A percentile compares a stretch with the other conserved stretches of the same genome.
Conservation (phyloP, 2,797 vertebrate genomes). For the Microctenopoma lineatum region DNA sequence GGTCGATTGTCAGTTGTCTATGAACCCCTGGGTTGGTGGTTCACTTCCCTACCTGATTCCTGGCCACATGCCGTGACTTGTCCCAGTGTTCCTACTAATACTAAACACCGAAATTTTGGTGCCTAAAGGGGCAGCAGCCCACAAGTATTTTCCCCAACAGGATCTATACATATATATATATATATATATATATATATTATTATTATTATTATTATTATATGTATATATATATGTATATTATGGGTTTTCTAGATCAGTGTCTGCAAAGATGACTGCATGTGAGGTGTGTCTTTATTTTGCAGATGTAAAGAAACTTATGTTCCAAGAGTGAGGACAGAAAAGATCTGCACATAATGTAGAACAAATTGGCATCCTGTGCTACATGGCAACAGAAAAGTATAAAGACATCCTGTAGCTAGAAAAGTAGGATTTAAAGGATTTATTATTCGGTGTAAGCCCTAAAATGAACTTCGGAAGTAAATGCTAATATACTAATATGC, state of each 20-base stretch:
- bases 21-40: too few relatives aligned
- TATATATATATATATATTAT: too few relatives aligned
- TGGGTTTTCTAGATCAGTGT: slow-evolving; percentile 17
- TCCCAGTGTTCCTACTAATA: too few relatives aligned
- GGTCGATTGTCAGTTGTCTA: too few relatives aligned
- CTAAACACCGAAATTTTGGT: too few relatives aligned
- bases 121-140: too few relatives aligned
- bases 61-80: too few relatives aligned
- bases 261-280: neutral
- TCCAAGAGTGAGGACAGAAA: neutral
- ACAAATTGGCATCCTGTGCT: neutral
- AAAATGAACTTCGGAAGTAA: neutral
- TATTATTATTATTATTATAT: too few relatives aligned
- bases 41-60: too few relatives aligned
- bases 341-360: neutral
- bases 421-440: neutral
- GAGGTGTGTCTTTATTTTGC: slow-evolving; percentile 23
- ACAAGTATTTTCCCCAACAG: too few relatives aligned
- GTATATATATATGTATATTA: slow-evolving; percentile 24
- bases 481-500: neutral
- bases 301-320: neutral
- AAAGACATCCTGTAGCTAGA: neutral
- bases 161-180: too few relatives aligned
- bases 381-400: neutral
- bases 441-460: neutral